phyloP scores from a whole-genome alignment of 2,888 invertebrate genomes.

The Dione vanillae region DNA sequence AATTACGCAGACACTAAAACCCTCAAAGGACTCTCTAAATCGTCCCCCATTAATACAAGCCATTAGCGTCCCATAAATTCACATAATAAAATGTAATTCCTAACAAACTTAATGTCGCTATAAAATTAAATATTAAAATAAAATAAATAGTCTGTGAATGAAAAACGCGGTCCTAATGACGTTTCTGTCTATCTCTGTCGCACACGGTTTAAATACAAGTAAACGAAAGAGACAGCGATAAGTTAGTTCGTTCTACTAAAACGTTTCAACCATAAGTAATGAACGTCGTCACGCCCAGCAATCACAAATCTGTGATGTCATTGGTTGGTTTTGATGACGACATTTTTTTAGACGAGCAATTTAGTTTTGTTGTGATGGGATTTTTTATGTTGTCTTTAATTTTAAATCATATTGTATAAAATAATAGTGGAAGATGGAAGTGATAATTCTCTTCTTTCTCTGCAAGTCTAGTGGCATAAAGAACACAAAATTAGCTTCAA shows the following conservation, averaged over 20 bases:
- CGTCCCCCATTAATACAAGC: conserved; percentile 56
- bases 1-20: conserved; percentile 25
- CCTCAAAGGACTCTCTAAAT: conserved; percentile 51
- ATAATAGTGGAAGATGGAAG: too few relatives aligned
- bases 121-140: conserved; percentile 76
- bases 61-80: conserved; percentile 75
- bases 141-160: conserved; percentile 73
- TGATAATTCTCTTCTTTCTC: too few relatives aligned
- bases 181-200: conserved; percentile 54
- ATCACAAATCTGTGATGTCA: conserved; percentile 67
- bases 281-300: conserved; percentile 77
- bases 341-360: conserved; percentile 69
- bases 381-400: neutral
- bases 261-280: conserved; percentile 68
- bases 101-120: conserved; percentile 75
- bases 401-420: neutral
- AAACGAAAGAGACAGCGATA: conserved; percentile 55
- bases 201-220: conserved; percentile 22
- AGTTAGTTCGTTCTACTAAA: conserved; percentile 44
- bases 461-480: too few relatives aligned
- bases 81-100: conserved; percentile 73
- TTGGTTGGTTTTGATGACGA: conserved; percentile 73
- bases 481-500: too few relatives aligned
- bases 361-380: conserved; percentile 63
- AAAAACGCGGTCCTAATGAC: conserved; percentile 42